Conservation (phyloP, 2,113 vertebrate genomes). For the Cnemophilus loriae region DNA sequence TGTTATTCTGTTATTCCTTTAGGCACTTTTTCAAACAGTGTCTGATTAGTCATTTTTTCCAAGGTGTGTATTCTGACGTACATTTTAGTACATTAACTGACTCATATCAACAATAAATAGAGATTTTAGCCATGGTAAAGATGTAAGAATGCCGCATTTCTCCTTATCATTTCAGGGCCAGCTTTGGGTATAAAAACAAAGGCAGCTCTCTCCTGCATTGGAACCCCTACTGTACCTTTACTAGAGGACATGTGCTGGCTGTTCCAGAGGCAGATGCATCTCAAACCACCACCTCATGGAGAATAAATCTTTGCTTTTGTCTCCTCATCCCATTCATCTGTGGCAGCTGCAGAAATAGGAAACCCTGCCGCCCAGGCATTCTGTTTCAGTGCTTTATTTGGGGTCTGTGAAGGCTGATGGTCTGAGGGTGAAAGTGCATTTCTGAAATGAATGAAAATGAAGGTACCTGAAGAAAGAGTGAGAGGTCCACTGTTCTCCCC, state of each 20-base stretch:
- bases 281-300: background rate
- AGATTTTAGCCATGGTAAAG: background rate
- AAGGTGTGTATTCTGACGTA: rapidly evolving
- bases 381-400: background rate
- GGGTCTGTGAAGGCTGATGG: background rate
- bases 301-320: background rate
- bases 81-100: background rate
- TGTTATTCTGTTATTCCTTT: background rate
- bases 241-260: background rate
- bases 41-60: background rate
- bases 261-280: background rate
- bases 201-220: background rate
- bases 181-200: background rate
- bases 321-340: background rate
- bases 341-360: background rate
- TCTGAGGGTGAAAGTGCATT: background rate
- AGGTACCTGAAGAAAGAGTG: background rate
- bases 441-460: background rate
- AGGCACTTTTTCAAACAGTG: background rate
- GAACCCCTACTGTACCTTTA: background rate
- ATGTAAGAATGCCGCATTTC: background rate
- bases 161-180: background rate
- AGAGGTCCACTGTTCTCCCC: background rate
- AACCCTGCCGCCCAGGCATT: background rate
- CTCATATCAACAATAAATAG: background rate